Base-by-base conservation (phyloP, 2,113 vertebrate genomes). In the Epinephelus cyanopodus region DNA sequence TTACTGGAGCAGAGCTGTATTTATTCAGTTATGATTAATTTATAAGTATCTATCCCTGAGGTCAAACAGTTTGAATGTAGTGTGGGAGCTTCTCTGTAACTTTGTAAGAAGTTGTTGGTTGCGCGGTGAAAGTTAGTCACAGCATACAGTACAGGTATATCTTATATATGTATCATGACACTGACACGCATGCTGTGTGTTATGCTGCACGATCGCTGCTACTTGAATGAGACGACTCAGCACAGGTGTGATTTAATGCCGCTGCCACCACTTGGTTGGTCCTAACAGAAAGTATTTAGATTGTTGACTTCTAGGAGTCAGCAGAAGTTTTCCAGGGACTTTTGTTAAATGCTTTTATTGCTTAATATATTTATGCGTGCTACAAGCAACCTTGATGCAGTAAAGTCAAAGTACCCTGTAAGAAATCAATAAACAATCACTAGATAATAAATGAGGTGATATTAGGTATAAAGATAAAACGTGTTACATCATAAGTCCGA, bases 21-120 rank as follows among this genome's bases (percentile, higher is more conserved):
- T 81, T 65, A 66, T 63, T 68, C 48, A 72, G 47, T 56, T 53
- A 62, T 62, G 60, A 82, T 57, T 61, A 1, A 77, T 74, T 67
- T 33, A n/a, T 6, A 67, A 50, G n/a, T 33, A 12, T 57, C 13
- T 15, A 25, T 33, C 25, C 75, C 27, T 37, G 7, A 68, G 15
- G 37, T 64, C 15, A 47, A 56, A 45, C 10, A 45, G 50, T n/a
- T 14, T 29, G 3, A 54, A 25, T 1, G 11, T 37, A 53, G 12
- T 29, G 25, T 63, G 47, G 62, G 47, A 48, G 48, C 25, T 17
- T 10, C 3, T 12, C 10, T 17, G 4, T 8, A 45, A 62, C 65
- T 37, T 39, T 6, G 27, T 8, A 27, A 62, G 42, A 66, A 50
- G 3, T 1, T 4, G 8, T 12, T 57, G 54, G 27, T 47, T 52